Evolutionary conservation across 2,113 vertebrate genomes (phyloP).

Genomic region (Anoplopoma fimbria): DNA sequence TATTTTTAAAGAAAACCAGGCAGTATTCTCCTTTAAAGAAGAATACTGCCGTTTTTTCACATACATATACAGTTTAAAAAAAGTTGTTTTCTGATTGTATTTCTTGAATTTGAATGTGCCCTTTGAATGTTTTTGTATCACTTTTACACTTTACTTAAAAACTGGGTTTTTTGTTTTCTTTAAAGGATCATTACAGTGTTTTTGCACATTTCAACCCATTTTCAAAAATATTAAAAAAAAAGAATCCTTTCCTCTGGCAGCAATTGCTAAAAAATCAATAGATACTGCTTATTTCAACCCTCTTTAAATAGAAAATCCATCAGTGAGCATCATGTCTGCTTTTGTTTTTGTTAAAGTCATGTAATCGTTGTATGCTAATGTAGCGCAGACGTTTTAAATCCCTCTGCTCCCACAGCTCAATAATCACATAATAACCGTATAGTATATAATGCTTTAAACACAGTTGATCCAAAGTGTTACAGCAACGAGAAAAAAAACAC

Average conservation of each 20-base stretch:
- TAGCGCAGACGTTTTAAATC: neutral
- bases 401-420: neutral
- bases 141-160: neutral
- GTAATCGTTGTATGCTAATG: too few relatives aligned
- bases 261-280: neutral
- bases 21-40: neutral
- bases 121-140: neutral
- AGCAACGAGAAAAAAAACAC: neutral
- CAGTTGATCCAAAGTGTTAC: neutral
- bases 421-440: neutral
- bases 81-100: neutral
- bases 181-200: neutral
- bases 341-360: neutral
- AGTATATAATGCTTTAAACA: neutral
- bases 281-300: neutral
- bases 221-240: neutral
- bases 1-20: conserved; percentile 6
- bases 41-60: neutral
- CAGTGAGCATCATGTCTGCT: neutral
- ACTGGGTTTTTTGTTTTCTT: neutral
- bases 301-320: neutral
- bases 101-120: neutral
- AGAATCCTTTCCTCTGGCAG: neutral
- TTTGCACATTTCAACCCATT: conserved; percentile 19
- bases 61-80: neutral